These are phyloP conservation scores for Neosilurus mollespiculum DNA, from an alignment of 2,797 vertebrate species.

Conservation along the genomic window DNA sequence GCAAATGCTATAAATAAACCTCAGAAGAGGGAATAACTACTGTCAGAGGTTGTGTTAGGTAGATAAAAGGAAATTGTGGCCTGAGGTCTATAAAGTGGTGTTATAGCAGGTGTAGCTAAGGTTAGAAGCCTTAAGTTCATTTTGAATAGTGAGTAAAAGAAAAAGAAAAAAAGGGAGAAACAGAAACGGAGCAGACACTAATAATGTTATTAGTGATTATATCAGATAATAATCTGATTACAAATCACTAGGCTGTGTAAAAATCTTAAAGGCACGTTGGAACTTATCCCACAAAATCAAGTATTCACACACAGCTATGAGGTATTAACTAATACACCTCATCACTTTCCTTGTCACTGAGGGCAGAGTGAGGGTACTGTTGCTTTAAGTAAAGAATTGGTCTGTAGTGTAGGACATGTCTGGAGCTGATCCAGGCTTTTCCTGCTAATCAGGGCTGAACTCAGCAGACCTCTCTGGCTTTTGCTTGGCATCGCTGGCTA, in stretches of 20 bases:
- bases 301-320: not conserved
- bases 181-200: not conserved
- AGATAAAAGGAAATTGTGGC: slow-evolving; percentile 13
- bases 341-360: not conserved
- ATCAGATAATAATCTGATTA: not conserved
- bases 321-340: not conserved
- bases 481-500: slow-evolving; percentile 43
- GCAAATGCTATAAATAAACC: slow-evolving; percentile 3
- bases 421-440: slow-evolving; percentile 56
- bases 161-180: not conserved
- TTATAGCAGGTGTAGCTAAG: not conserved
- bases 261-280: not conserved
- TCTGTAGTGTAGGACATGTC: slow-evolving; percentile 36
- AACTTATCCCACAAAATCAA: not conserved
- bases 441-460: slow-evolving; percentile 55
- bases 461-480: slow-evolving; percentile 36
- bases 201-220: too few relatives aligned
- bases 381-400: slow-evolving; percentile 48
- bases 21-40: not conserved
- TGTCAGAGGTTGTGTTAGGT: not conserved
- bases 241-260: too few relatives aligned
- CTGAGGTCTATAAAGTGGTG: slow-evolving; percentile 5
- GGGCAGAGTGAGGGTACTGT: slow-evolving; percentile 8
- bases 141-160: not conserved
- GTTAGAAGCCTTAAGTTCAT: not conserved